Percentiles rank a stretch among this genome's conserved stretches.
Conservation (phyloP, 1,140 invertebrate genomes). For the Microplitis mediator region DNA sequence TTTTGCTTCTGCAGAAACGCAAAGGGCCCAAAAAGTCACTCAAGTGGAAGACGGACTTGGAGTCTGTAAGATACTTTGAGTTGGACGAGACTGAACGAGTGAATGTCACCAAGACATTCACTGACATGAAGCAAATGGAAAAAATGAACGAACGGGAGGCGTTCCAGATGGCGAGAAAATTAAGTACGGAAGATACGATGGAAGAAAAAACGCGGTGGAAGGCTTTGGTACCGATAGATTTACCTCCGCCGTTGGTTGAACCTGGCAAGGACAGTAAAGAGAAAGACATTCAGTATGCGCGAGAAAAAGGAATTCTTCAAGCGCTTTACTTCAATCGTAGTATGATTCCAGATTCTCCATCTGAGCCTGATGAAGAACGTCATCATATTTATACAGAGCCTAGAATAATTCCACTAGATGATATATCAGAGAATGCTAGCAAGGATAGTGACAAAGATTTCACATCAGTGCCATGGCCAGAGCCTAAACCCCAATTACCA, state of each 20-base stretch:
- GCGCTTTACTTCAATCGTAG: slow-evolving; percentile 84
- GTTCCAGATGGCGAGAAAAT: slow-evolving; percentile 76
- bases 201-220: slow-evolving; percentile 77
- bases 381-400: slow-evolving; percentile 76
- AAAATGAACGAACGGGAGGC: slow-evolving; percentile 83
- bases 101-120: slow-evolving; percentile 91
- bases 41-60: slow-evolving; percentile 82
- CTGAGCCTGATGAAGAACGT: slow-evolving; percentile 84
- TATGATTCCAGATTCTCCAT: slow-evolving; percentile 83
- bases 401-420: slow-evolving; percentile 84
- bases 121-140: slow-evolving; percentile 91
- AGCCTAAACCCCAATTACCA: slow-evolving; percentile 70
- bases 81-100: slow-evolving; percentile 92
- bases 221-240: slow-evolving; percentile 71
- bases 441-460: slow-evolving; percentile 80
- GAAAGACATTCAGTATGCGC: slow-evolving; percentile 81
- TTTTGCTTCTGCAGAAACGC: slow-evolving; percentile 71
- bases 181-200: slow-evolving; percentile 77
- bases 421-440: slow-evolving; percentile 73
- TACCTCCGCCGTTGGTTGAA: slow-evolving; percentile 68
- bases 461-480: slow-evolving; percentile 77
- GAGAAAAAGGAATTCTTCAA: slow-evolving; percentile 83
- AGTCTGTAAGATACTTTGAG: slow-evolving; percentile 87
- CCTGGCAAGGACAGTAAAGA: slow-evolving; percentile 83
- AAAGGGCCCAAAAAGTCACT: slow-evolving; percentile 83